Evolutionary conservation across 2,888 invertebrate species (phyloP).

Genomic region (Trichopria drosophilae): DNA sequence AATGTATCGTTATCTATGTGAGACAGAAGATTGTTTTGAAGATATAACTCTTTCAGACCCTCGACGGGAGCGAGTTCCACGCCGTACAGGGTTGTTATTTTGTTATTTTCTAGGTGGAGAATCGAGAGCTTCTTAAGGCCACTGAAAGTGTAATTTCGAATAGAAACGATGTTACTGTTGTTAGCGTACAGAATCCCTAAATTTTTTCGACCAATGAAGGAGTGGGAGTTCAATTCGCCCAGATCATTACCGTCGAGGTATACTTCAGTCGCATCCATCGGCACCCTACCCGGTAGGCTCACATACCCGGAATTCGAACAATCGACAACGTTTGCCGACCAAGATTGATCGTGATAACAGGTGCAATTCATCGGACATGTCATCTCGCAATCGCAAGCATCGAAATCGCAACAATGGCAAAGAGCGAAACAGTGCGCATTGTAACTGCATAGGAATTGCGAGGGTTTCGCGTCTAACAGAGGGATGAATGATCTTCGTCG

Average conservation of each 20-base stretch:
- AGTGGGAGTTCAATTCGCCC: slow-evolving; percentile 82
- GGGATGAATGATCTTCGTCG: slow-evolving; percentile 82
- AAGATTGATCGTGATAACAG: slow-evolving; percentile 92
- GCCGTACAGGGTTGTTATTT: slow-evolving; percentile 76
- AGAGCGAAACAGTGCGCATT: slow-evolving; percentile 91
- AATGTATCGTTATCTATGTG: slow-evolving; percentile 86
- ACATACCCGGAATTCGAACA: slow-evolving; percentile 81
- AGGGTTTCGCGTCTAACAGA: slow-evolving; percentile 83
- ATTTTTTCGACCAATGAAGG: slow-evolving; percentile 90
- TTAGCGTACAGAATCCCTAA: slow-evolving; percentile 85
- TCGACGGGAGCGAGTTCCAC: slow-evolving; percentile 82
- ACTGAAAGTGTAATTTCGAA: slow-evolving; percentile 89
- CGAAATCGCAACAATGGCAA: slow-evolving; percentile 95
- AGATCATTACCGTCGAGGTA: slow-evolving; percentile 92
- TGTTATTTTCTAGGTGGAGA: slow-evolving; percentile 86
- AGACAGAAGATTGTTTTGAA: slow-evolving; percentile 82
- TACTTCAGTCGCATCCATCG: slow-evolving; percentile 94
- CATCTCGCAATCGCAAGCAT: slow-evolving; percentile 97
- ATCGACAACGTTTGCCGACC: slow-evolving; percentile 91
- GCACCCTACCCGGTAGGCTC: slow-evolving; percentile 83
- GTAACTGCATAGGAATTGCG: slow-evolving; percentile 90
- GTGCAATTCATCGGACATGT: slow-evolving; percentile 92
- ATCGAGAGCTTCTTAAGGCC: slow-evolving; percentile 78
- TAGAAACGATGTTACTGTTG: slow-evolving; percentile 80
- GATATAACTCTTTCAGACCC: slow-evolving; percentile 80